Evolutionary conservation across 2,113 vertebrate species (phyloP).

Genomic region (Centropristis striata): DNA sequence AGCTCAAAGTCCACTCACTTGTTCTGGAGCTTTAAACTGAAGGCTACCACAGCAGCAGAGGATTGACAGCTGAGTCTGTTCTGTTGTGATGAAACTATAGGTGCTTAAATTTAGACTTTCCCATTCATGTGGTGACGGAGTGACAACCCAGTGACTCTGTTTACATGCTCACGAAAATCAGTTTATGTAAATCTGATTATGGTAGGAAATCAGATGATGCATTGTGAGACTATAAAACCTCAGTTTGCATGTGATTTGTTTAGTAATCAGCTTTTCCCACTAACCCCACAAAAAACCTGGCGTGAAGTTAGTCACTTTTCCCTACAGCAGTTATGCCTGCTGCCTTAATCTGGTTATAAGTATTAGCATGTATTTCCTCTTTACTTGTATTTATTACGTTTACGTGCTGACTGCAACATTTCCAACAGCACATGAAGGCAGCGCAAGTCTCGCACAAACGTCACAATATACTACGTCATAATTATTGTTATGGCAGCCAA

Average conservation of each 20-base stretch:
- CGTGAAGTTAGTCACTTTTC: conserved; percentile 12
- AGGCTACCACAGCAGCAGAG: background rate
- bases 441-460: conserved; percentile 27
- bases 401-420: background rate
- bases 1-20: background rate
- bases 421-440: conserved; percentile 54
- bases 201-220: conserved; percentile 19
- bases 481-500: conserved; percentile 67
- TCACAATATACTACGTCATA: conserved; percentile 69
- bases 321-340: background rate
- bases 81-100: background rate
- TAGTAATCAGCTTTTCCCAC: conserved; percentile 38
- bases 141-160: conserved; percentile 11
- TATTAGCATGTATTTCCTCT: background rate
- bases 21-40: background rate
- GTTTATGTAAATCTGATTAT: conserved; percentile 56
- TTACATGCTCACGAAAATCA: conserved; percentile 27
- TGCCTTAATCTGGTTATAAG: background rate
- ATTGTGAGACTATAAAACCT: conserved; percentile 34
- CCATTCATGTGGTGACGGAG: background rate
- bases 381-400: background rate
- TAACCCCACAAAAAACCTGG: conserved; percentile 1
- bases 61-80: background rate
- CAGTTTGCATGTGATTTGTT: conserved; percentile 42
- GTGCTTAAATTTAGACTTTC: background rate